A percentile compares a stretch with the other conserved stretches of the same genome.
phyloP scores from a whole-genome alignment of 37 sponge, comb jelly and placozoan genomes.

The Ianthella basta region DNA sequence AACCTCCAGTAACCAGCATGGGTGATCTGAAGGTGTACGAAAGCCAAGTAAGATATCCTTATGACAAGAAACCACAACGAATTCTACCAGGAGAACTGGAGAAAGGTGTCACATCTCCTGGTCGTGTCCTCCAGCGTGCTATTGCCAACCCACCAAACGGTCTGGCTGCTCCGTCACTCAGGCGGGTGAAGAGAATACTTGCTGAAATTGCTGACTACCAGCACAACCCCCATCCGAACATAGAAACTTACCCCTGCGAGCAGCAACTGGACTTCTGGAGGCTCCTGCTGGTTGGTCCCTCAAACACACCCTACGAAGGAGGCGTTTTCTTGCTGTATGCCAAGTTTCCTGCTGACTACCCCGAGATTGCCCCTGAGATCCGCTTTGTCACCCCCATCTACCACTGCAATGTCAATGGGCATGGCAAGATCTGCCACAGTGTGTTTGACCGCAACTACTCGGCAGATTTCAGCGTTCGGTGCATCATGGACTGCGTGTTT shows the following conservation, averaged over 20 bases:
- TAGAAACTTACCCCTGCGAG: slow-evolving; percentile 36
- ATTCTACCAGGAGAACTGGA: slow-evolving; percentile 11
- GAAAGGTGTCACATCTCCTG: slow-evolving; percentile 13
- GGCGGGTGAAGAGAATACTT: slow-evolving; percentile 19
- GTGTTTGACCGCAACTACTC: slow-evolving; percentile 25
- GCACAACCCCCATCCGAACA: slow-evolving; percentile 12
- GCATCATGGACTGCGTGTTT: slow-evolving; percentile 28
- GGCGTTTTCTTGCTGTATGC: slow-evolving; percentile 33
- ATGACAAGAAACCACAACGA: slow-evolving; percentile 29
- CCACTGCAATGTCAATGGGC: slow-evolving; percentile 47
- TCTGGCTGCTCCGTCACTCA: background rate
- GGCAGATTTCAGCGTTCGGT: background rate
- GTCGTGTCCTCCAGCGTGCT: background rate
- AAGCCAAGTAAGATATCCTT: slow-evolving; percentile 7
- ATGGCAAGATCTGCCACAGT: slow-evolving; percentile 39
- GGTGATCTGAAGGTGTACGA: background rate
- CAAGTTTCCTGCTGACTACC: slow-evolving; percentile 37
- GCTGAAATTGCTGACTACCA: slow-evolving; percentile 8
- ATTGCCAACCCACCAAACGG: background rate
- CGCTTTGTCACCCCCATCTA: slow-evolving; percentile 45
- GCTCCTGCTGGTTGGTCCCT: slow-evolving; percentile 26
- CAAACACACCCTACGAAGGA: slow-evolving; percentile 19
- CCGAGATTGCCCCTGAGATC: slow-evolving; percentile 36
- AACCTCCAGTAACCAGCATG: background rate
- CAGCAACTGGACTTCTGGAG: slow-evolving; percentile 27